Conservation (phyloP, 1,140 invertebrate species). For the Drosophila pallidifrons region DNA sequence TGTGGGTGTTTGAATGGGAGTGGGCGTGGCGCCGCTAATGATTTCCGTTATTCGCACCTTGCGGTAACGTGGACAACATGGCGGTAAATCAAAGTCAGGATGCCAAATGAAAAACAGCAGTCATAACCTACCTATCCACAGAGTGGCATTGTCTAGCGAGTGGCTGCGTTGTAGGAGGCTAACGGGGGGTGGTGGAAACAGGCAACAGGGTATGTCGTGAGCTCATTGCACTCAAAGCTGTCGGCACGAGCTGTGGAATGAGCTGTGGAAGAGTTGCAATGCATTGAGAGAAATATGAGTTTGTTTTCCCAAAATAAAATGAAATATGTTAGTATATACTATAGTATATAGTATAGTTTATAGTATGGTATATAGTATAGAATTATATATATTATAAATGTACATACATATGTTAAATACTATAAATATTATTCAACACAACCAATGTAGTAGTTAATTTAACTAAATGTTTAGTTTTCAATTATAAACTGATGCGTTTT, state of each 20-base stretch:
- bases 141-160: background rate
- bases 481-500: too few species aligned
- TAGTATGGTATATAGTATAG: too few species aligned
- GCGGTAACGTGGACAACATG: conserved; percentile 20
- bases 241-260: background rate
- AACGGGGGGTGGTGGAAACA: too few species aligned
- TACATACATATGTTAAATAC: too few species aligned
- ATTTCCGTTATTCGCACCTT: conserved; percentile 48
- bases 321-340: too few species aligned
- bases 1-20: background rate
- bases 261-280: background rate
- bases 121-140: conserved; percentile 16
- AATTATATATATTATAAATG: too few species aligned
- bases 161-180: background rate
- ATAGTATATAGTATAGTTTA: too few species aligned
- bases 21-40: conserved; percentile 33
- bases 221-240: background rate
- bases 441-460: too few species aligned
- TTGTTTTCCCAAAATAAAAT: too few species aligned
- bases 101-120: conserved; percentile 33
- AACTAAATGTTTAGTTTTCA: too few species aligned
- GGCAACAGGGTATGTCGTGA: background rate
- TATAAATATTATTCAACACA: too few species aligned
- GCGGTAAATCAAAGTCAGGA: conserved; percentile 50
- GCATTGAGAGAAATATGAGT: too few species aligned